Base-by-base conservation (phyloP, 2,888 invertebrate genomes). In the Diarsia rubi region DNA sequence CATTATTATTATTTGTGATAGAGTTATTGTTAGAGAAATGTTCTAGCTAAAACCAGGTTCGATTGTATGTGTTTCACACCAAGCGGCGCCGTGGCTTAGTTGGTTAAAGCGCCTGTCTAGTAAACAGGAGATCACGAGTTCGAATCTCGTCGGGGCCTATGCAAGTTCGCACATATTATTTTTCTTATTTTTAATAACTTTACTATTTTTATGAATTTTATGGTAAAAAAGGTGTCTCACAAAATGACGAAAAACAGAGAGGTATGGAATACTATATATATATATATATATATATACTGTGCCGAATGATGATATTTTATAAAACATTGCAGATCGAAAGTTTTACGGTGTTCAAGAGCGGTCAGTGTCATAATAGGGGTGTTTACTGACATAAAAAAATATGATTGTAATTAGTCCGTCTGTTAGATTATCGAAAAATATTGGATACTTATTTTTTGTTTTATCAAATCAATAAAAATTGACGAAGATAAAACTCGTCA, bases 61-160 rank as follows among this genome's bases (percentile, higher is more conserved):
- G 14, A 42, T 27, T 52, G 4, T 60, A 79, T 0, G 16, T 6
- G 4, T 12, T 0, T 0, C 0, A 0, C 0, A 1, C 0, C 3
- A 81, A 75, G 79, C 67, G 94, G 95, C 95, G 94, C 95, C 95
- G 95, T 95, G 95, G 95, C 95, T 95, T 94, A 95, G 94, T 95
- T 95, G 95, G 95, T 95, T 95, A 95, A 95, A 95, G 95, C 95
- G 95, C 95, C 96, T 95, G 96, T 96, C 95, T 95, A 95, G 95
- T 95, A 95, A 95, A 95, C 95, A 95, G 95, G 95, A 95, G 95
- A 95, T 95, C 95, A 90, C 88, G 95, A 95, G 95, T 95, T 95
- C 95, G 95, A 95, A 95, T 95, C 95, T 95, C 94, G 95, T 90
- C 95, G 95, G 95, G 94, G 95, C 95, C 95, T 95, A 42, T 59